Conservation (phyloP, 2,797 vertebrate species). For the Sebastolobus alascanus region DNA sequence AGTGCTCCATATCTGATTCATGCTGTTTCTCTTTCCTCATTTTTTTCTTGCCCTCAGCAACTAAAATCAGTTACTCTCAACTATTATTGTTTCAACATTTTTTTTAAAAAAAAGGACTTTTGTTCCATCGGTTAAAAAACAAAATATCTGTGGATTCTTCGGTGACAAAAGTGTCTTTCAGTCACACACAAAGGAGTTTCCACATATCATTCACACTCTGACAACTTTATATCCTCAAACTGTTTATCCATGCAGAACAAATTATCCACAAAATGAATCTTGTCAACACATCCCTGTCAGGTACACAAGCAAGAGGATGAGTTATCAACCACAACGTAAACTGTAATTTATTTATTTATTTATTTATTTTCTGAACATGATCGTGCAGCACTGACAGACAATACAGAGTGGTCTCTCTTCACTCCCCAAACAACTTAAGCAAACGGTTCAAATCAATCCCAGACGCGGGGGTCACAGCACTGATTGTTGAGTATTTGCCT, state of each 20-base stretch:
- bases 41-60: background rate
- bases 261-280: conserved; percentile 22
- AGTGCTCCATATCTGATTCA: background rate
- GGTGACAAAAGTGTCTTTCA: background rate
- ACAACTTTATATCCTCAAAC: conserved; percentile 37
- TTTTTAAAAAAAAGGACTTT: background rate
- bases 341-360: conserved; percentile 32
- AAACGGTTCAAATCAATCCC: conserved; percentile 12
- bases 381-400: background rate
- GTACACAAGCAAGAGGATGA: conserved; percentile 35
- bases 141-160: background rate
- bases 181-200: background rate
- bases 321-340: conserved; percentile 27
- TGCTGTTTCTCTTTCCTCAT: background rate
- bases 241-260: conserved; percentile 40
- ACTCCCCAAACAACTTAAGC: conserved; percentile 29
- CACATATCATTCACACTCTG: background rate
- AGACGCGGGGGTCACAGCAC: background rate
- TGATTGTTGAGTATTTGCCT: conserved; percentile 1
- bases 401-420: conserved; percentile 11
- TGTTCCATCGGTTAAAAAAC: background rate
- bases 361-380: conserved; percentile 20
- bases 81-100: background rate
- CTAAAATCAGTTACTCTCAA: background rate
- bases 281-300: conserved; percentile 21